phyloP scores from a whole-genome alignment of 2,797 vertebrate species.

The Natrix natrix region DNA sequence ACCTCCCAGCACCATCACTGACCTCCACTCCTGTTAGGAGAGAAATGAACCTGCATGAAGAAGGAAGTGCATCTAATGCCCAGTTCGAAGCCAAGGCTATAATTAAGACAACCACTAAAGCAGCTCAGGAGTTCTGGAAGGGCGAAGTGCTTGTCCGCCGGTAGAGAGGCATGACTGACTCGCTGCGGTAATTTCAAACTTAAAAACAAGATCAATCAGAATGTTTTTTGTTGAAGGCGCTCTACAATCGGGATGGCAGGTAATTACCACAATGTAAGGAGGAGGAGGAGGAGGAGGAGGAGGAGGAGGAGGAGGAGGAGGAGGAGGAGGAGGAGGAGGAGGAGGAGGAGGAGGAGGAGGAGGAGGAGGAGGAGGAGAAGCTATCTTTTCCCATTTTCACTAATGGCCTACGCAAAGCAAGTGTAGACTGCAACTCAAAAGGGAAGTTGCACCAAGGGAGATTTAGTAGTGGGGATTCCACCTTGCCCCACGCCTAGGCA shows the following conservation, averaged over 20 bases:
- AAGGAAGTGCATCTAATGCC: neutral
- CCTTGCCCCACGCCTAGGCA: neutral
- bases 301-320: neutral
- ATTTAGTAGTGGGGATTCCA: neutral
- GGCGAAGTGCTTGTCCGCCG: neutral
- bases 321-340: neutral
- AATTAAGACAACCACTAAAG: neutral
- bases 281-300: neutral
- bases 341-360: neutral
- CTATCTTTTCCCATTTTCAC: neutral
- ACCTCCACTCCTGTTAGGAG: neutral
- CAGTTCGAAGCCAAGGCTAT: neutral
- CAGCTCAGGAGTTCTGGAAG: neutral
- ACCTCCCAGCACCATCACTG: no score
- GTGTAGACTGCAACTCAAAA: neutral
- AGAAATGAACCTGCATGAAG: neutral
- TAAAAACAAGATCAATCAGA: neutral
- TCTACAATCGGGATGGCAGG: neutral
- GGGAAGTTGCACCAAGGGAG: neutral
- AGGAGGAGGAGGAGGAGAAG: neutral
- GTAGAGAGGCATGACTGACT: neutral
- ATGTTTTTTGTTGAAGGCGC: neutral
- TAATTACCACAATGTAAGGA: neutral
- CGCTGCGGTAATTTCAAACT: neutral
- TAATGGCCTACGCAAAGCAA: neutral